Base-by-base conservation (phyloP, 2,888 invertebrate genomes). In the Drosophila tanythrix region DNA sequence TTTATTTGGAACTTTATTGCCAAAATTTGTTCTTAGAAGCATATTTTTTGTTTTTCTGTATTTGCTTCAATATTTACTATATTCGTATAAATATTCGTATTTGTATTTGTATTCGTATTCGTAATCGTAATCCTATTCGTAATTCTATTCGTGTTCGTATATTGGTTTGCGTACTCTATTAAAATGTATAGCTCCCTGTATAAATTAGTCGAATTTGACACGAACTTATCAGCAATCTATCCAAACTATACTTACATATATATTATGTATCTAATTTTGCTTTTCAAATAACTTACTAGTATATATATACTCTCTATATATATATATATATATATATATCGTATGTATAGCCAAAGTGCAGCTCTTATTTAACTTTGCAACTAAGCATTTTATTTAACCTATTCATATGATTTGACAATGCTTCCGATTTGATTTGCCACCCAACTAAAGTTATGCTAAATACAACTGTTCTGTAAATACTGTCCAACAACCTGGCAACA, bases 1-100 rank as follows among this genome's bases (percentile, higher is more conserved):
- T 70, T 78, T 46, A 66, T 77, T 84, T 74, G 65, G 52, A 76
- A 76, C 43, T 70, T 88, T 74, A 73, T 77, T 84, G 85, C 76
- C 79, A 88, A 84, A 82, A 65, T 69, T 78, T 73, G 35, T 74
- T 79, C 33, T 71, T 74, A 73, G 60, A 63, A 35, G 74, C 74
- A 62, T 43, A 59, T 72, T 77, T 25, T 70, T 71, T 69, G 15
- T 51, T 69, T 57, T 71, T 66, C 53, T 71, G 66, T 71, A 67
- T 72, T 59, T 65, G 78, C 77, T 78, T 81, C 18, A 58, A 72
- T n/a, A 62, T 61, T 77, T 72, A 72, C 56, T 68, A 51, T 76
- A 72, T 65, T 67, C 58, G 62, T 76, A 74, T 57, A 46, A n/a
- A 15, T 65, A 72, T 63, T 59, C 27, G 59, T 61, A 70, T 63